Evolutionary conservation across 2,113 vertebrate species (phyloP).

Genomic region (Hydrolagus affinis): DNA sequence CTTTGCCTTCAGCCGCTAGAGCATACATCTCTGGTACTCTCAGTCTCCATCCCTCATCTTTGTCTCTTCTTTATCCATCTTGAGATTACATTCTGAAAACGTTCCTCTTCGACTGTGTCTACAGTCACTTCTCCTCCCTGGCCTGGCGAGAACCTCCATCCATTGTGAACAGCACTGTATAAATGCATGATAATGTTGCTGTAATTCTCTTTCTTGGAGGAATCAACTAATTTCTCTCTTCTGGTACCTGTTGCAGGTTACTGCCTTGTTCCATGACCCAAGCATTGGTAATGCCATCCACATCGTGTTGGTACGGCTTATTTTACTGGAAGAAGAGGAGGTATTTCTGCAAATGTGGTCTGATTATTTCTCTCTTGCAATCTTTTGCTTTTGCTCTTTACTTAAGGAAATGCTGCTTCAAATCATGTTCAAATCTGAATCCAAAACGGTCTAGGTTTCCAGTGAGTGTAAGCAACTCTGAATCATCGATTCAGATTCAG

Average conservation of each 20-base stretch:
- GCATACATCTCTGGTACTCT: too few species aligned
- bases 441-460: too few species aligned
- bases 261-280: slow-evolving; percentile 85
- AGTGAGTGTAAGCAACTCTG: too few species aligned
- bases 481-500: too few species aligned
- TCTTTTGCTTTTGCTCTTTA: slow-evolving; percentile 33
- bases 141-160: too few species aligned
- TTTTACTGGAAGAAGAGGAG: slow-evolving; percentile 90
- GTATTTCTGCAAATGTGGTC: slow-evolving; percentile 49
- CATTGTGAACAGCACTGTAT: too few species aligned
- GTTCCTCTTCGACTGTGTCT: too few species aligned
- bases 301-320: slow-evolving; percentile 83
- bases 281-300: slow-evolving; percentile 94
- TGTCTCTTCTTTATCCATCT: too few species aligned
- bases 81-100: too few species aligned
- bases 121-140: too few species aligned
- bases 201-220: neutral
- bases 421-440: neutral
- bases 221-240: slow-evolving; percentile 41
- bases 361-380: neutral
- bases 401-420: slow-evolving; percentile 43
- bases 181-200: neutral
- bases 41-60: too few species aligned
- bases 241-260: slow-evolving; percentile 64
- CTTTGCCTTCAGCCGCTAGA: too few species aligned